Conservation (phyloP, 2,113 vertebrate genomes). For the Phasianus colchicus region DNA sequence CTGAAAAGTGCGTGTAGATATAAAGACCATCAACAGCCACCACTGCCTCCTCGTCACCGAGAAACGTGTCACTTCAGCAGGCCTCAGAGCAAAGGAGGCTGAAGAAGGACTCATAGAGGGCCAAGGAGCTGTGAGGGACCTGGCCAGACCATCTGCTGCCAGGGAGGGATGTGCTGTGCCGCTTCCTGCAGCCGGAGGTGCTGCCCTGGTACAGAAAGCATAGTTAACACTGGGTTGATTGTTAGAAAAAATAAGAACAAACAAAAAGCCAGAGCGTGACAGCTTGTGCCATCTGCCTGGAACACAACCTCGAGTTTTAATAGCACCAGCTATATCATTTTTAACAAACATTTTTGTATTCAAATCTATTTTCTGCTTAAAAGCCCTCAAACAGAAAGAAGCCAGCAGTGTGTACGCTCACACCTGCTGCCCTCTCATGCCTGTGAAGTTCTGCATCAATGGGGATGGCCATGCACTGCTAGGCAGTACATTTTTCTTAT, state of each 20-base stretch:
- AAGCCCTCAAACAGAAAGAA: conserved; percentile 35
- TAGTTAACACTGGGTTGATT: conserved; percentile 15
- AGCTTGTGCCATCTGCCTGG: conserved; percentile 67
- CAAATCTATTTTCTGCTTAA: conserved; percentile 55
- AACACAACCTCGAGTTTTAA: conserved; percentile 46
- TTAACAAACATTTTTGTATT: conserved; percentile 48
- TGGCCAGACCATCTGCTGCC: neutral
- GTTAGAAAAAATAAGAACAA: conserved; percentile 43
- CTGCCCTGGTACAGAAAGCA: neutral
- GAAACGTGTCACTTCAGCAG: neutral
- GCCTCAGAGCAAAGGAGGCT: neutral
- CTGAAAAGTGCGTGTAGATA: neutral
- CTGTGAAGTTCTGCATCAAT: conserved; percentile 21
- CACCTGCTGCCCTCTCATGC: conserved; percentile 70
- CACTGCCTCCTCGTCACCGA: neutral
- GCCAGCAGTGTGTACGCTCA: conserved; percentile 1
- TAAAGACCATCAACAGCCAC: neutral
- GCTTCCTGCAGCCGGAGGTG: neutral
- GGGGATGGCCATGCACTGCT: neutral
- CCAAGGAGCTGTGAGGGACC: neutral
- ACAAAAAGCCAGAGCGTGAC: conserved; percentile 34
- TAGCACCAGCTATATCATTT: conserved; percentile 53
- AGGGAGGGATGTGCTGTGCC: rapidly evolving
- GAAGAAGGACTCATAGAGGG: neutral
- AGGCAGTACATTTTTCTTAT: neutral